These are phyloP conservation scores for Xestia c-nigrum DNA, from an alignment of 2,888 invertebrate species.

Conservation along the genomic window DNA sequence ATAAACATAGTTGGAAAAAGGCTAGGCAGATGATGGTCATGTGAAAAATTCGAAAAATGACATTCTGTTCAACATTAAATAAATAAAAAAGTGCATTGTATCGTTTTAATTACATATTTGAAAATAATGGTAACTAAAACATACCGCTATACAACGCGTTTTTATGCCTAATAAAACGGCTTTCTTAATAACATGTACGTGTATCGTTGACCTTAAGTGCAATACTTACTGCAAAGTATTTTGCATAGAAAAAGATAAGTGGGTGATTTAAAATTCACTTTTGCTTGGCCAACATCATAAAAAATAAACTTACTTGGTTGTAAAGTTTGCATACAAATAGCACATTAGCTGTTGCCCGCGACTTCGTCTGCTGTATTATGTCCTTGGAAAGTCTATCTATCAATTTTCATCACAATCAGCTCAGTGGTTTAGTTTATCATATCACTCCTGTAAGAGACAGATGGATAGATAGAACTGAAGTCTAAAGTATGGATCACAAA, in stretches of 20 bases:
- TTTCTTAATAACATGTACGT: slow-evolving; percentile 9
- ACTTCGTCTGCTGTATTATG: background rate
- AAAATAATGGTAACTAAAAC: slow-evolving; percentile 1
- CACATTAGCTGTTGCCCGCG: background rate
- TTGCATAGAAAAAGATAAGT: slow-evolving; percentile 25
- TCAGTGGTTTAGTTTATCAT: background rate
- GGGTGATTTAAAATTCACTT: slow-evolving; percentile 9
- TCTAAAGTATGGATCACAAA: too few relatives aligned
- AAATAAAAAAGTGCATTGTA: background rate
- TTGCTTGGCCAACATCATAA: background rate
- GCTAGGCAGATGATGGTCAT: background rate
- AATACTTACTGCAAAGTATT: background rate
- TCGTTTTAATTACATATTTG: background rate
- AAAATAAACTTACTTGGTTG: background rate
- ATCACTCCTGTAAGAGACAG: background rate
- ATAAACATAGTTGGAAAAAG: too few relatives aligned
- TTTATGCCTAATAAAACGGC: background rate
- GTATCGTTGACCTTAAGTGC: background rate
- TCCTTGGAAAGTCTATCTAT: background rate
- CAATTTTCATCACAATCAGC: background rate
- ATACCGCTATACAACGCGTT: background rate
- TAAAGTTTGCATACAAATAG: background rate
- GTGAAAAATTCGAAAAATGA: background rate
- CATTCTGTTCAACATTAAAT: background rate
- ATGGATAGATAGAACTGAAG: background rate